Conservation (phyloP, 2,888 invertebrate species). For the Hypomecis atomaria region DNA sequence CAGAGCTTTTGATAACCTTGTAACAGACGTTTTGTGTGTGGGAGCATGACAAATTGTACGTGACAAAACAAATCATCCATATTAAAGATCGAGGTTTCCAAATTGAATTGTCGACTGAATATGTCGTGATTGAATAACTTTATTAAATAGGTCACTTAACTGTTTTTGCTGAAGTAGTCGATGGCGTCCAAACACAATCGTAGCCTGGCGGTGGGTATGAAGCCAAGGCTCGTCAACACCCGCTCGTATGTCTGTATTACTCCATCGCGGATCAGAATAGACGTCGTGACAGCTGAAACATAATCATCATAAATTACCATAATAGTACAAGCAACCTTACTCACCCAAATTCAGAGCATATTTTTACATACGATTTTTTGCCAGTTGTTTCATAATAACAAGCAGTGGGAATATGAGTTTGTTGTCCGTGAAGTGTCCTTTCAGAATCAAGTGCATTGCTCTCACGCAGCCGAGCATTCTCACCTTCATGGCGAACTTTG, state of each 20-base stretch:
- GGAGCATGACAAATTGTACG: slow-evolving; percentile 39
- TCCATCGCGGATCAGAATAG: slow-evolving; percentile 85
- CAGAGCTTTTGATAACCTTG: slow-evolving; percentile 37
- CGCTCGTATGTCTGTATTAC: slow-evolving; percentile 85
- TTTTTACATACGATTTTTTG: slow-evolving; percentile 82
- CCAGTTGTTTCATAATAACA: slow-evolving; percentile 85
- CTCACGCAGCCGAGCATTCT: slow-evolving; percentile 85
- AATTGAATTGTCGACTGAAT: slow-evolving; percentile 21
- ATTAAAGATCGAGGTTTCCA: slow-evolving; percentile 37
- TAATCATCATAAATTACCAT: slow-evolving; percentile 30
- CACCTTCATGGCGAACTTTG: slow-evolving; percentile 87
- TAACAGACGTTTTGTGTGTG: slow-evolving; percentile 30
- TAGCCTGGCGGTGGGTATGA: slow-evolving; percentile 85
- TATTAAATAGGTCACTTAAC: slow-evolving; percentile 67
- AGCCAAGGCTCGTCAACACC: slow-evolving; percentile 84
- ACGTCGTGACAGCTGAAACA: slow-evolving; percentile 73
- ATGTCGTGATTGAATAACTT: slow-evolving; percentile 16
- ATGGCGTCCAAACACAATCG: slow-evolving; percentile 87
- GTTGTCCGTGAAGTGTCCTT: slow-evolving; percentile 85
- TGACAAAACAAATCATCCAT: slow-evolving; percentile 35
- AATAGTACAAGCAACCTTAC: slow-evolving; percentile 18
- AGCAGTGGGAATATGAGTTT: slow-evolving; percentile 84
- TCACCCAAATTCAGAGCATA: slow-evolving; percentile 25
- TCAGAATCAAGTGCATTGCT: slow-evolving; percentile 85
- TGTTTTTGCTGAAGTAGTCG: slow-evolving; percentile 88